A percentile compares a stretch with the other conserved stretches of the same genome.
phyloP scores from a whole-genome alignment of 2,113 vertebrate species.

The Actinemys pallida region DNA sequence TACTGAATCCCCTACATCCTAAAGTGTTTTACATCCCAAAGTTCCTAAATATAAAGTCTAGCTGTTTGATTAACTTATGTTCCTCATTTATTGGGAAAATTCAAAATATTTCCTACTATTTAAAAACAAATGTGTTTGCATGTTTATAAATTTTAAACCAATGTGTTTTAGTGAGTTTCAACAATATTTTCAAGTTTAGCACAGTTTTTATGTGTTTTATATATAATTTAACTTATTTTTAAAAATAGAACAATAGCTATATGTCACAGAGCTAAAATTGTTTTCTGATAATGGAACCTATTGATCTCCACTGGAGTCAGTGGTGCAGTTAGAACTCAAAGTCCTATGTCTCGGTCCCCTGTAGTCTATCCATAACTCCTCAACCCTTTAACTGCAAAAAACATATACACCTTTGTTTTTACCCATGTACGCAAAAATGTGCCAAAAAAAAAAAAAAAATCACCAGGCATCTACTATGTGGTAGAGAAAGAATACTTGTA shows the following conservation, averaged over 20 bases:
- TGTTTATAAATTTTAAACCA: not conserved
- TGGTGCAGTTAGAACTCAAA: not conserved
- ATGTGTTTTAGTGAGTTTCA: not conserved
- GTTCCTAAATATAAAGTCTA: not conserved
- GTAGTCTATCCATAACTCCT: rapidly evolving
- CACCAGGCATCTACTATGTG: not conserved
- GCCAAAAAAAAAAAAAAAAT: no score
- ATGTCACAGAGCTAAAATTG: not conserved
- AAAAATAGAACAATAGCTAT: not conserved
- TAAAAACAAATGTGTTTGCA: not conserved
- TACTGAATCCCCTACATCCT: not conserved
- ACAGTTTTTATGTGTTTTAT: not conserved
- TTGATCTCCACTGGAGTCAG: not conserved
- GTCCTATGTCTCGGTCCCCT: not conserved
- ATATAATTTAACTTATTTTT: not conserved
- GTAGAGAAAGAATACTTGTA: not conserved
- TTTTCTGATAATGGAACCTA: not conserved
- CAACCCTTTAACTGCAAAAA: no score
- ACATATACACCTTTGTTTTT: no score
- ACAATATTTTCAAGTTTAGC: not conserved
- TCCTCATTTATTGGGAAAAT: not conserved
- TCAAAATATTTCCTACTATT: not conserved
- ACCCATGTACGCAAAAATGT: no score
- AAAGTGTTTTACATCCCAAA: not conserved
- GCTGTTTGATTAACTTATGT: not conserved